These are phyloP conservation scores for Timema podura DNA, from an alignment of 2,888 invertebrate genomes.

Conservation along the genomic window DNA sequence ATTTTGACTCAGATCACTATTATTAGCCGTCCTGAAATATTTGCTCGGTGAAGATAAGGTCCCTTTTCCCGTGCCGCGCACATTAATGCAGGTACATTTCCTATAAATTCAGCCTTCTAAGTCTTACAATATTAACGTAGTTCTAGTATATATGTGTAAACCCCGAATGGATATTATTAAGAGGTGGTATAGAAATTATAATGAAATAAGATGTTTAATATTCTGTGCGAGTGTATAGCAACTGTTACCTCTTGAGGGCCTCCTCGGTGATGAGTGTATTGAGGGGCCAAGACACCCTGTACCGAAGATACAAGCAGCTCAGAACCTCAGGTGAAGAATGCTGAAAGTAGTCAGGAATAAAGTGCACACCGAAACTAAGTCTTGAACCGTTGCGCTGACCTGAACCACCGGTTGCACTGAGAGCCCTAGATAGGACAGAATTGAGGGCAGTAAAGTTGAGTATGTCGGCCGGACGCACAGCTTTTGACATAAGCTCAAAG, in stretches of 20 bases:
- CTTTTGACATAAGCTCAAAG: constrained; percentile 58
- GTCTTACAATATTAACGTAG: too few species aligned
- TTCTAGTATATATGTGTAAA: too few species aligned
- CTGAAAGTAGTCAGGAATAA: constrained; percentile 18
- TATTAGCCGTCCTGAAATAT: too few species aligned
- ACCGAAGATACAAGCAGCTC: constrained; percentile 64
- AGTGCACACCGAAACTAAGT: constrained; percentile 21
- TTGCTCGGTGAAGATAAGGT: too few species aligned
- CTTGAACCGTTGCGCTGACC: constrained; percentile 14
- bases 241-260: constrained; percentile 52
- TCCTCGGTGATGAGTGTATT: constrained; percentile 71
- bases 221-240: too few species aligned
- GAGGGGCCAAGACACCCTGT: constrained; percentile 70
- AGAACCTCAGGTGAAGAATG: constrained; percentile 56
- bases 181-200: too few species aligned
- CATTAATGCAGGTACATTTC: too few species aligned
- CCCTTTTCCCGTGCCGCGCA: too few species aligned
- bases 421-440: constrained; percentile 63
- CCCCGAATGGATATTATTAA: too few species aligned
- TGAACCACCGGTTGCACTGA: constrained; percentile 53
- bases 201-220: too few species aligned
- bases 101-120: too few species aligned
- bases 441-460: constrained; percentile 66
- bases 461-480: constrained; percentile 60
- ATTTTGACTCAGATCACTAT: too few species aligned